Base-by-base conservation (phyloP, 2,888 invertebrate genomes). In the Idaea dimidiata region DNA sequence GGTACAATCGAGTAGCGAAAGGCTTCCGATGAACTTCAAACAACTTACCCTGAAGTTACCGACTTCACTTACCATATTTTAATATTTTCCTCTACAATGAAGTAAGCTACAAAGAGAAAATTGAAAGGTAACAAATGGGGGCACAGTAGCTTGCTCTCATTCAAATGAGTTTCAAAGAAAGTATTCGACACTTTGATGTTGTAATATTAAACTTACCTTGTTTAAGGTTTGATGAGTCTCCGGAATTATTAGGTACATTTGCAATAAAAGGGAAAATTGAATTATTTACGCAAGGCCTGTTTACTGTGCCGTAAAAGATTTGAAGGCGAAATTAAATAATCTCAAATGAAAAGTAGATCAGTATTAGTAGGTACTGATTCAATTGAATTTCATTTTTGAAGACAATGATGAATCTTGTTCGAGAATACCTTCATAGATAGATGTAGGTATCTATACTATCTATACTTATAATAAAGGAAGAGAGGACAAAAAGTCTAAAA, bases 91-190 rank as follows among this genome's bases (percentile, higher is more conserved):
- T 66, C 66, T 56, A 56, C 56, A 56, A 56, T 56, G 56, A 18
- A 56, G 18, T 67, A 65, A 71, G 72, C 71, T 79, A 87, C 87
- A 88, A 88, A 89, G 82, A 80, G 75, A 77, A 81, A 85, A 88
- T 87, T 84, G 84, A 84, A 88, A 84, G 82, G 83, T 82, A 86
- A 87, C 86, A 89, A 89, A 87, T 87, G 81, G 81, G 78, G 76
- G 76, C 71, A 75, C 70, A 75, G 77, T 75, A 80, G 81, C 85
- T 87, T 84, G 87, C 89, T 88, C 84, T 85, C 79, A 89, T 89
- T 89, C 87, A 89, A 88, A 89, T 88, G 81, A 88, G 84, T 83
- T 87, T 72, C 70, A 67, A 82, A 82, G 80, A 84, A 84, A 86
- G 78, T 83, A 78, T 85, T 85, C 83, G 80, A 81, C 83, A 85